These are phyloP conservation scores for Sphenopsis melanotis DNA, from an alignment of 2,797 vertebrate genomes.

Conservation along the genomic window DNA sequence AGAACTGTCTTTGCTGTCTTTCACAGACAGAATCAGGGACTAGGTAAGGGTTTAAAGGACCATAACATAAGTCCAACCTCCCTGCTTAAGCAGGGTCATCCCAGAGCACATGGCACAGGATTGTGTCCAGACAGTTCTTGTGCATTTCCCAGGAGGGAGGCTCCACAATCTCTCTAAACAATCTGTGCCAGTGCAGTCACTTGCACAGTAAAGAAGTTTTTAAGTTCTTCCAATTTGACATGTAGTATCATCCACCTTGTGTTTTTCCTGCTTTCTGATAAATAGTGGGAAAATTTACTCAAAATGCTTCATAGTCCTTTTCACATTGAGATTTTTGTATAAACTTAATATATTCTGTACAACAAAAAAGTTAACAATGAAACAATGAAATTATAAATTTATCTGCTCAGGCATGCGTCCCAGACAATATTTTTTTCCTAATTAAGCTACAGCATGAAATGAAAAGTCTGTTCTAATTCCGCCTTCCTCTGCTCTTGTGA, in stretches of 20 bases:
- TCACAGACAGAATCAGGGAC: neutral
- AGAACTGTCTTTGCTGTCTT: neutral
- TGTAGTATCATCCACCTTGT: neutral
- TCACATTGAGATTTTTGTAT: neutral
- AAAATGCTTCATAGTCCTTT: neutral
- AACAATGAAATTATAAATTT: neutral
- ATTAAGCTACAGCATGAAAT: neutral
- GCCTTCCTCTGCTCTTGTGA: neutral
- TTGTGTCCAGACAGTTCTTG: neutral
- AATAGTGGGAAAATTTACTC: neutral
- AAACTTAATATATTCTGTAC: neutral
- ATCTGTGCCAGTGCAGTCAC: neutral
- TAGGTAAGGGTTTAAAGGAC: neutral
- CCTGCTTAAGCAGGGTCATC: neutral
- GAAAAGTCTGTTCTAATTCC: neutral
- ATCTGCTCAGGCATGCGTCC: neutral
- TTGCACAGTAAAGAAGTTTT: neutral
- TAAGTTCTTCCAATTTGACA: neutral
- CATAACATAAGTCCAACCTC: neutral
- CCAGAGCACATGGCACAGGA: neutral
- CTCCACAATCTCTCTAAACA: neutral
- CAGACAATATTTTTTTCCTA: neutral
- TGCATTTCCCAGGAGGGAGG: neutral
- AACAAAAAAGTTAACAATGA: neutral
- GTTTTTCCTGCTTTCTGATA: neutral